These are phyloP conservation scores for Caerostris darwini DNA, from an alignment of 1,140 invertebrate species.

Conservation along the genomic window DNA sequence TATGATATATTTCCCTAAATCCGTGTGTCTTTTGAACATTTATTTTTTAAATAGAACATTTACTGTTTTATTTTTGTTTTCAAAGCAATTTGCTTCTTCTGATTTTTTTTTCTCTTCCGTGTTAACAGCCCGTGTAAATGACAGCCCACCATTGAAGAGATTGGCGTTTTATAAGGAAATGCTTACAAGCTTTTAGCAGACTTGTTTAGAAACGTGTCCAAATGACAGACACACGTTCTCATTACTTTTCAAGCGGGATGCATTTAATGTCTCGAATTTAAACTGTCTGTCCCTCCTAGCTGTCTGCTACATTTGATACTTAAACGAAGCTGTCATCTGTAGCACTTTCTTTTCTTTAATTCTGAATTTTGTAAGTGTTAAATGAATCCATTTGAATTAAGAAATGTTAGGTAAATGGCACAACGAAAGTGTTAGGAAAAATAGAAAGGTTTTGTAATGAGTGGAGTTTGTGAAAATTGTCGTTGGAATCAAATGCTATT, in stretches of 20 bases:
- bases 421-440: not conserved
- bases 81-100: not conserved
- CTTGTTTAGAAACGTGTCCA: not conserved
- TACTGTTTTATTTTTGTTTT: too few relatives aligned
- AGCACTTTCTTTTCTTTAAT: not conserved
- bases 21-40: too few relatives aligned
- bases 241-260: not conserved
- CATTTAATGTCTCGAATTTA: not conserved
- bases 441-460: not conserved
- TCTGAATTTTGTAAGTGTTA: not conserved
- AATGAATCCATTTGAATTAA: not conserved
- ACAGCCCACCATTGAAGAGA: not conserved
- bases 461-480: not conserved
- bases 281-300: not conserved
- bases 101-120: constrained; percentile 10
- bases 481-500: not conserved
- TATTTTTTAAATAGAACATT: too few relatives aligned
- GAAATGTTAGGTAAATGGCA: not conserved
- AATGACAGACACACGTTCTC: not conserved
- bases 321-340: not conserved
- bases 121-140: constrained; percentile 22
- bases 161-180: not conserved
- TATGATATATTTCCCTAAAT: too few relatives aligned
- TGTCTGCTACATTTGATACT: not conserved
- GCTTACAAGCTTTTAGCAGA: not conserved